Conservation (phyloP, 1,140 invertebrate genomes). For the Araneus ventricosus region DNA sequence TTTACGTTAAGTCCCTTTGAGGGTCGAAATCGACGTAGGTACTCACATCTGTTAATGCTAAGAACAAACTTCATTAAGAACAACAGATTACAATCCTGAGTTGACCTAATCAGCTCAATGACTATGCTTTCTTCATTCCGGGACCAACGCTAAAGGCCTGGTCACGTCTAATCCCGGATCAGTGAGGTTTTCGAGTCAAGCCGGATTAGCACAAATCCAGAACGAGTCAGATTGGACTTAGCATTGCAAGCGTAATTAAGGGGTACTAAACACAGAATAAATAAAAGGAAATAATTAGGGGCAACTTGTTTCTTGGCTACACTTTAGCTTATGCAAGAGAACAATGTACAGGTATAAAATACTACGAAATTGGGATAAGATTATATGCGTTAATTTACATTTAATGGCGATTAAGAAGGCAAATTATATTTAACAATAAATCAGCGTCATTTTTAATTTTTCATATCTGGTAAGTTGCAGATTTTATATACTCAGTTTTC, state of each 20-base stretch:
- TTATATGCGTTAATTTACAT: too few species aligned
- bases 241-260: not conserved
- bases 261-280: not conserved
- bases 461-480: too few species aligned
- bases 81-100: not conserved
- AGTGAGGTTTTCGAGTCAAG: not conserved
- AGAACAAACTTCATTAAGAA: not conserved
- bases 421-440: too few species aligned
- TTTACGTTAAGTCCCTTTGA: not conserved
- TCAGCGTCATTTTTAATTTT: too few species aligned
- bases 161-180: not conserved
- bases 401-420: too few species aligned
- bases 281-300: not conserved
- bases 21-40: not conserved
- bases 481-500: too few species aligned
- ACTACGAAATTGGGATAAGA: too few species aligned
- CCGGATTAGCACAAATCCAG: not conserved
- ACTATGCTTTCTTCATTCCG: not conserved
- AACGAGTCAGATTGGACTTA: not conserved
- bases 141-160: not conserved
- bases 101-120: slow-evolving; percentile 1
- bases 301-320: not conserved
- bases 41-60: not conserved
- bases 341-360: too few species aligned
- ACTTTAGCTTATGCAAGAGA: too few species aligned